Conservation (phyloP, 2,113 vertebrate genomes). For the Mormyrus lacerda region DNA sequence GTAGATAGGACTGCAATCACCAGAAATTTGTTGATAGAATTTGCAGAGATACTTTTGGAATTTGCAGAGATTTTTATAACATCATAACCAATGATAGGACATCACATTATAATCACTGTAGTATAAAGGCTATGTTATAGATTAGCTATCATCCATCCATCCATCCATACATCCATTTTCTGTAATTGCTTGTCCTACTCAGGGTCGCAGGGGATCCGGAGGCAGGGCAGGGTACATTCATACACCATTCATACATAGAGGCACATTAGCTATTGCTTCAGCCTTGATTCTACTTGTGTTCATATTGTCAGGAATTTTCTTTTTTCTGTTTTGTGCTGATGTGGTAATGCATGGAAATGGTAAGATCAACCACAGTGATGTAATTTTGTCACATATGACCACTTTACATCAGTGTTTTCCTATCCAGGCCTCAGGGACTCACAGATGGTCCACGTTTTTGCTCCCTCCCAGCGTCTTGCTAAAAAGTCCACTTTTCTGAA, state of each 20-base stretch:
- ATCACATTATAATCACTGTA: not conserved
- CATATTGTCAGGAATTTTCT: not conserved
- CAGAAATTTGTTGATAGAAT: not conserved
- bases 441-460: not conserved
- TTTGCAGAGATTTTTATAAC: not conserved
- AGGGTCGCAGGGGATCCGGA: not conserved
- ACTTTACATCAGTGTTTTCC: not conserved
- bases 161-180: not conserved
- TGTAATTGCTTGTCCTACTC: not conserved
- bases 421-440: not conserved
- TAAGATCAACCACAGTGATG: not conserved
- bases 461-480: not conserved
- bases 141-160: not conserved
- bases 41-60: not conserved
- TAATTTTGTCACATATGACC: not conserved
- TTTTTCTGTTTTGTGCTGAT: not conserved
- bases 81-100: not conserved
- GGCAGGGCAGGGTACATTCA: not conserved
- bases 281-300: not conserved
- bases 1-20: not conserved
- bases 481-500: not conserved
- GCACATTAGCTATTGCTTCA: not conserved
- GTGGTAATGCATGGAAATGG: not conserved
- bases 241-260: not conserved
- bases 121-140: not conserved